A percentile compares a stretch with the other conserved stretches of the same genome.
These are phyloP conservation scores for Condylura cristata DNA, from an alignment of 2,113 vertebrate genomes.

Conservation along the genomic window DNA sequence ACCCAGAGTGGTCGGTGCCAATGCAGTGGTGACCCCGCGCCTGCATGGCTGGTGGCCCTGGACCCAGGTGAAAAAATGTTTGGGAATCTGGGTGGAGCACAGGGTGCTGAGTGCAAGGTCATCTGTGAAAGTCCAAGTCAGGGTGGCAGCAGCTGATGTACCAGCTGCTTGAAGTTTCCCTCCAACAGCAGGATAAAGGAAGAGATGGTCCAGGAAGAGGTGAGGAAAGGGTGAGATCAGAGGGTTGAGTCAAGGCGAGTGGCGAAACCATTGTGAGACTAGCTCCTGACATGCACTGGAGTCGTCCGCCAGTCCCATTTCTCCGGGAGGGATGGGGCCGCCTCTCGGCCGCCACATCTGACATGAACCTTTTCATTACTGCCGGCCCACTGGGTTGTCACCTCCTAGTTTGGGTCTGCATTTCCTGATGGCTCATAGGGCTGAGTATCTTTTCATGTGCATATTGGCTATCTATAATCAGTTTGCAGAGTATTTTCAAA, in stretches of 20 bases:
- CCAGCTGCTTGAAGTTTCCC: neutral
- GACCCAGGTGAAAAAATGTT: neutral
- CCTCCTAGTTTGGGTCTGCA: neutral
- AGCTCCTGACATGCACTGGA: neutral
- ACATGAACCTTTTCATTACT: neutral
- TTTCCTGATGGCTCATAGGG: neutral
- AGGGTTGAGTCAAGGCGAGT: neutral
- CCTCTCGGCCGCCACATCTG: neutral
- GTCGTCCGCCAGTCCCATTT: neutral
- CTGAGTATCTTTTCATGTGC: neutral
- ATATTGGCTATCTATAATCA: neutral
- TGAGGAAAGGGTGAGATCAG: neutral
- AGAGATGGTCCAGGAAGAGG: neutral
- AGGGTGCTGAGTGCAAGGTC: neutral
- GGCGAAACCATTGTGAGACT: neutral
- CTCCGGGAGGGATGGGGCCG: too few relatives aligned
- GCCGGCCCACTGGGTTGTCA: neutral
- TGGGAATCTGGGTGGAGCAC: neutral
- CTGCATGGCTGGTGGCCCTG: neutral
- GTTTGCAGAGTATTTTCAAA: conserved; percentile 42
- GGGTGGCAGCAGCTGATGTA: neutral
- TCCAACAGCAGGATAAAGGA: neutral
- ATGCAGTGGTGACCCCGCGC: neutral
- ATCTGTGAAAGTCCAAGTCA: neutral
- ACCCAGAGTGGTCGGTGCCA: neutral